These are phyloP conservation scores for Euphydryas editha DNA, from an alignment of 2,888 invertebrate genomes.

Conservation along the genomic window DNA sequence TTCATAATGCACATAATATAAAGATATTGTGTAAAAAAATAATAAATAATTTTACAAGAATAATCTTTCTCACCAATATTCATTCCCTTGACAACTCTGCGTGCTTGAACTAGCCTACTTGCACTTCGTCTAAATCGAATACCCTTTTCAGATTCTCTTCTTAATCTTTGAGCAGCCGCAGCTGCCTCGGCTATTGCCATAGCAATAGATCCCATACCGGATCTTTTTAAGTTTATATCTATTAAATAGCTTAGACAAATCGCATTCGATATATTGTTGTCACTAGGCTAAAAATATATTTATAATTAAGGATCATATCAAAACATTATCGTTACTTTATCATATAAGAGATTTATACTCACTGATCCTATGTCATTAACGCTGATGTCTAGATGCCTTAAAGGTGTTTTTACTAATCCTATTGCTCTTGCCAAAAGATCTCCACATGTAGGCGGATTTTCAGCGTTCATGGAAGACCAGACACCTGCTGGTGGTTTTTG, in stretches of 20 bases:
- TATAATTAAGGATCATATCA: not conserved
- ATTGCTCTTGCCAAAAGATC: slow-evolving; percentile 77
- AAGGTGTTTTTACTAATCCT: slow-evolving; percentile 76
- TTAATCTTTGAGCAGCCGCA: slow-evolving; percentile 71
- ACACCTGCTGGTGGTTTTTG: slow-evolving; percentile 73
- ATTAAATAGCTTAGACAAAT: slow-evolving; percentile 75
- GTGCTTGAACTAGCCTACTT: slow-evolving; percentile 73
- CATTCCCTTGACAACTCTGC: slow-evolving; percentile 75
- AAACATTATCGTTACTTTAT: not conserved
- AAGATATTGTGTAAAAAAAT: not conserved
- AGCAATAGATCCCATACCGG: slow-evolving; percentile 73
- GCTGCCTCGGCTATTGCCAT: slow-evolving; percentile 77
- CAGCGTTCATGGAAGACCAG: slow-evolving; percentile 77
- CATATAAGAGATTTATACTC: slow-evolving; percentile 42
- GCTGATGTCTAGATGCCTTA: slow-evolving; percentile 75
- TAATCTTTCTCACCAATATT: slow-evolving; percentile 64
- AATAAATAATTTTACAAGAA: not conserved
- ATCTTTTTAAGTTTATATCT: slow-evolving; percentile 74
- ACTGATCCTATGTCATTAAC: slow-evolving; percentile 79
- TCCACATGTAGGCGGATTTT: slow-evolving; percentile 76
- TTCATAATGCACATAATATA: not conserved
- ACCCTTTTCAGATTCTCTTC: slow-evolving; percentile 76
- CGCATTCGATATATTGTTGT: slow-evolving; percentile 71
- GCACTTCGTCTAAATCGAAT: slow-evolving; percentile 75
- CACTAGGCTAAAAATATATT: slow-evolving; percentile 62